Conservation (phyloP, 2,888 invertebrate genomes). For the Tethea ocularis region DNA sequence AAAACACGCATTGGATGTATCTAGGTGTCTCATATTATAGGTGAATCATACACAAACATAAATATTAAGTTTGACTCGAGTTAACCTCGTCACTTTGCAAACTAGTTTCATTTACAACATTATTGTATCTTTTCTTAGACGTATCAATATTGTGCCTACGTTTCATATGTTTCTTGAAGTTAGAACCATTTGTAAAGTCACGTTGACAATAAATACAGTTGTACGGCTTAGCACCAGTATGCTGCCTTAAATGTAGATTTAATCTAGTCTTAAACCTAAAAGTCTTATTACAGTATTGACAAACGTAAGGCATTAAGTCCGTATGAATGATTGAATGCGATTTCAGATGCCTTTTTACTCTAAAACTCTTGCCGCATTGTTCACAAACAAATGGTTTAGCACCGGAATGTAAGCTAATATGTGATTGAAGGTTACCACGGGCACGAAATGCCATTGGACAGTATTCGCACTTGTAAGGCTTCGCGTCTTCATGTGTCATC, state of each 20-base stretch:
- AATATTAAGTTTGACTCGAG: slow-evolving; percentile 21
- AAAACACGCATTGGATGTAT: too few relatives aligned
- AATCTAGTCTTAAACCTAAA: slow-evolving; percentile 75
- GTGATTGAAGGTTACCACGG: slow-evolving; percentile 69
- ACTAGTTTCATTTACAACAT: slow-evolving; percentile 25
- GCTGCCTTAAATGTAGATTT: slow-evolving; percentile 72
- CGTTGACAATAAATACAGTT: slow-evolving; percentile 69
- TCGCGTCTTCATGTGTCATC: slow-evolving; percentile 68
- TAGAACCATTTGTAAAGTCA: slow-evolving; percentile 78
- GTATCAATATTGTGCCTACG: slow-evolving; percentile 74
- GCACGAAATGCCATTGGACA: slow-evolving; percentile 74
- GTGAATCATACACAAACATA: neutral
- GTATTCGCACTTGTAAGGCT: slow-evolving; percentile 72
- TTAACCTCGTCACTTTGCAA: slow-evolving; percentile 27
- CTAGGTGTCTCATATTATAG: too few relatives aligned
- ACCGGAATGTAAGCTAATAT: slow-evolving; percentile 69
- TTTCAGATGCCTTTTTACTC: slow-evolving; percentile 74
- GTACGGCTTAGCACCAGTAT: slow-evolving; percentile 77
- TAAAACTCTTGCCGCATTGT: slow-evolving; percentile 74
- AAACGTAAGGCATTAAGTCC: slow-evolving; percentile 71
- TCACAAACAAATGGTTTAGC: slow-evolving; percentile 76
- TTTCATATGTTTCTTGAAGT: slow-evolving; percentile 78
- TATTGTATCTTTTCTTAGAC: slow-evolving; percentile 56
- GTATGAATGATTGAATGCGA: slow-evolving; percentile 78
- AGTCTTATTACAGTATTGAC: slow-evolving; percentile 72